Conservation (phyloP, 2,888 invertebrate genomes). For the Eretmocerus hayati region DNA sequence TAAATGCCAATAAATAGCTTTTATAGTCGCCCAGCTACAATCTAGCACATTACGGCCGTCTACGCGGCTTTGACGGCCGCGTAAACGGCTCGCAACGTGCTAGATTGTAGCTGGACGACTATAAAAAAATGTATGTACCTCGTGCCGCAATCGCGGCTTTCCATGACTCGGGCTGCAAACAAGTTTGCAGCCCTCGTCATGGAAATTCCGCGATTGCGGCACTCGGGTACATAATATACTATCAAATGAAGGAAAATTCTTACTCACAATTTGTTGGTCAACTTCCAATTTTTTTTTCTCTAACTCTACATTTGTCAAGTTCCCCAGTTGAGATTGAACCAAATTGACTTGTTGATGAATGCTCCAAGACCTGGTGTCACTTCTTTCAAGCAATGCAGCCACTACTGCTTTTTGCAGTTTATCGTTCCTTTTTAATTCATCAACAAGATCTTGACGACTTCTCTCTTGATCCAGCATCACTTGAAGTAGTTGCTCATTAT, state of each 20-base stretch:
- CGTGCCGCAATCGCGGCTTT: no score
- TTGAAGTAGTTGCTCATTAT: conserved; percentile 54
- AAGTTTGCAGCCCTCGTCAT: no score
- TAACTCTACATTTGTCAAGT: conserved; percentile 65
- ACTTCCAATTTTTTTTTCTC: conserved; percentile 63
- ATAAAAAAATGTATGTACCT: no score
- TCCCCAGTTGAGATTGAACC: conserved; percentile 65
- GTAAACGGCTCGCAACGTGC: no score
- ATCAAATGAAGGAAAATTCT: not conserved
- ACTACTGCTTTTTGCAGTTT: conserved; percentile 68
- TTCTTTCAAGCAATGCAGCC: conserved; percentile 62
- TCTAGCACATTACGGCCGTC: no score
- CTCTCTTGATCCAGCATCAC: conserved; percentile 58
- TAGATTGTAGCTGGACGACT: no score
- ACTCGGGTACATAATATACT: no score
- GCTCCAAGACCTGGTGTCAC: conserved; percentile 70
- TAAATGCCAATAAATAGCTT: not conserved
- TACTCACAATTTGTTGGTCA: conserved; percentile 58
- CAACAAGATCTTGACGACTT: conserved; percentile 55
- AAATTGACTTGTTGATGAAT: conserved; percentile 67
- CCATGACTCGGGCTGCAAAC: no score
- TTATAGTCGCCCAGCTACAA: no score
- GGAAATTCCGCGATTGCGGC: no score
- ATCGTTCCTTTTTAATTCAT: conserved; percentile 60
- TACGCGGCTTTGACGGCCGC: no score